Conservation (phyloP, 2,888 invertebrate species). For the Aphrophora alni region DNA sequence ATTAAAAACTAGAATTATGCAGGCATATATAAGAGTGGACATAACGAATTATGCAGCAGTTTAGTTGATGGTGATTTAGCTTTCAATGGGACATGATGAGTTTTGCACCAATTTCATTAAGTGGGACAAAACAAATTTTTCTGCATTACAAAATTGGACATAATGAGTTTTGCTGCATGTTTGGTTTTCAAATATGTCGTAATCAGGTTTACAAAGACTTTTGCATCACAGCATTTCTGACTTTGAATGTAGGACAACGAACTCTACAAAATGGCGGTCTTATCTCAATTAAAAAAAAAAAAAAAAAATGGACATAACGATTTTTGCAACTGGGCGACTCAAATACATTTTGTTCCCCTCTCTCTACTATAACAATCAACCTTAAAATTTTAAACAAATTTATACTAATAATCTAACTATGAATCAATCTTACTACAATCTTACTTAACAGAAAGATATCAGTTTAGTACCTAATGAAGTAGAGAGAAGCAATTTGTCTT, state of each 20-base stretch:
- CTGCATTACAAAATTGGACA: slow-evolving; percentile 22
- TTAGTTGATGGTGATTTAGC: slow-evolving; percentile 18
- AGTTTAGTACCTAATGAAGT: no score
- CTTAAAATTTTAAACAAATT: no score
- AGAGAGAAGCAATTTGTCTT: no score
- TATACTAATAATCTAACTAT: no score
- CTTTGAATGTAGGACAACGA: slow-evolving; percentile 20
- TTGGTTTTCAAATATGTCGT: slow-evolving; percentile 22
- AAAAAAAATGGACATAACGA: slow-evolving; percentile 20
- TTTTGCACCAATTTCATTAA: slow-evolving; percentile 26
- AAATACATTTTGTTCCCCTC: no score
- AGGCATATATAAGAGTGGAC: slow-evolving; percentile 7
- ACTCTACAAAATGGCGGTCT: slow-evolving; percentile 27
- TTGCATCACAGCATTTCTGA: background rate
- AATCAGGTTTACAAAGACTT: slow-evolving; percentile 20
- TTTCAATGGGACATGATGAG: slow-evolving; percentile 26
- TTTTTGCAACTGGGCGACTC: background rate
- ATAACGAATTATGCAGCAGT: slow-evolving; percentile 26
- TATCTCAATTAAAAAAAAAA: slow-evolving; percentile 17
- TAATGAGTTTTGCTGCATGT: slow-evolving; percentile 28
- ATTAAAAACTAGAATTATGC: slow-evolving; percentile 14
- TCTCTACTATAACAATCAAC: no score
- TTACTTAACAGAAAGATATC: no score
- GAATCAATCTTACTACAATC: no score
- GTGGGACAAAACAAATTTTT: slow-evolving; percentile 22